Evolutionary conservation across 2,888 invertebrate genomes (phyloP).

Genomic region (Timandra comae): DNA sequence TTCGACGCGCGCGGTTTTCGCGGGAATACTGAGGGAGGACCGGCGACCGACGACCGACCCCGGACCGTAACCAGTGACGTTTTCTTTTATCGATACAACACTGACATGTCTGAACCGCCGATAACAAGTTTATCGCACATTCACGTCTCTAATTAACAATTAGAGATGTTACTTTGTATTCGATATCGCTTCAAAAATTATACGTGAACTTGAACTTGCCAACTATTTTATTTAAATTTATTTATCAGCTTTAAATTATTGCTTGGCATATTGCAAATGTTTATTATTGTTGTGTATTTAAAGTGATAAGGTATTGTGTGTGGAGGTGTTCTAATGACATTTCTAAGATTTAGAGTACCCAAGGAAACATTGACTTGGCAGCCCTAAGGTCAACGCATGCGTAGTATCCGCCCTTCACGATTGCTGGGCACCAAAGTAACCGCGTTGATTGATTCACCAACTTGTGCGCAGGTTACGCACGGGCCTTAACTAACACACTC

Average conservation of each 20-base stretch:
- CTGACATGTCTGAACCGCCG: constrained; percentile 10
- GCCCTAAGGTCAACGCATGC: constrained; percentile 60
- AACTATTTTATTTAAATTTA: too few species aligned
- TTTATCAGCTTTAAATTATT: too few species aligned
- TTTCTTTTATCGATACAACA: constrained; percentile 10
- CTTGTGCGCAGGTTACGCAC: constrained; percentile 63
- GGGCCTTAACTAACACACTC: constrained; percentile 45
- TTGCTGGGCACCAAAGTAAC: constrained; percentile 54
- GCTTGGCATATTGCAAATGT: too few species aligned
- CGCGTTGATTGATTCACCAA: constrained; percentile 72
- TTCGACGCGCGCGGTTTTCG: neutral
- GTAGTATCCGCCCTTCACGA: constrained; percentile 38
- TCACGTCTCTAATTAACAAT: neutral
- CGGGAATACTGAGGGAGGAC: neutral
- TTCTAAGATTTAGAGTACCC: constrained; percentile 14
- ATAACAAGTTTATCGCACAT: constrained; percentile 2
- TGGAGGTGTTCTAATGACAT: constrained; percentile 3
- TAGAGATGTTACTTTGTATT: neutral
- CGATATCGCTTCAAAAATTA: too few species aligned
- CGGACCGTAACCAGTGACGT: constrained; percentile 1
- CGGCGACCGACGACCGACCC: neutral
- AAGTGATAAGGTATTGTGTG: too few species aligned
- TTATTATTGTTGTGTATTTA: too few species aligned
- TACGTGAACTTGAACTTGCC: too few species aligned
- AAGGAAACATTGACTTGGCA: constrained; percentile 23